Conservation (phyloP, 2,888 invertebrate species). For the Hesperia comma region DNA sequence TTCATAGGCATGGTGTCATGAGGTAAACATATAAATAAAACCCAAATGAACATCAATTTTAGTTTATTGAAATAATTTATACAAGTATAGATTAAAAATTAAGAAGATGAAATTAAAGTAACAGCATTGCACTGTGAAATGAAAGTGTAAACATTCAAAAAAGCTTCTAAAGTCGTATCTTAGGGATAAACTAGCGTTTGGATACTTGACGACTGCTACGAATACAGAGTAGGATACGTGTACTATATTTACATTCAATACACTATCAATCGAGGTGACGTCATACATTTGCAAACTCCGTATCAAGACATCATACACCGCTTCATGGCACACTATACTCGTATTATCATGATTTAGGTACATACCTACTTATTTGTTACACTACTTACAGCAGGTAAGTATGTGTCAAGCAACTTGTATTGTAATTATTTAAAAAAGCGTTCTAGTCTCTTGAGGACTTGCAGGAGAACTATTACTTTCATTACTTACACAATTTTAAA, state of each 20-base stretch:
- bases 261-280: neutral
- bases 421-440: neutral
- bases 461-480: neutral
- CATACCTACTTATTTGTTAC: no score
- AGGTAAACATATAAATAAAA: slow-evolving; percentile 17
- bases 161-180: slow-evolving; percentile 63
- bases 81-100: slow-evolving; percentile 73
- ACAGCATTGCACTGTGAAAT: slow-evolving; percentile 69
- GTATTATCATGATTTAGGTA: no score
- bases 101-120: slow-evolving; percentile 61
- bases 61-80: slow-evolving; percentile 78
- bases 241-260: neutral
- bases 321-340: no score
- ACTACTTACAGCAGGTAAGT: no score
- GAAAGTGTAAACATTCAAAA: slow-evolving; percentile 69
- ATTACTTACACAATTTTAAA: neutral
- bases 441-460: neutral
- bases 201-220: slow-evolving; percentile 39
- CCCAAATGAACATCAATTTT: slow-evolving; percentile 61
- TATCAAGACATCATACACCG: no score
- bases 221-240: neutral
- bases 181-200: slow-evolving; percentile 56
- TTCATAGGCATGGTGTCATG: no score
- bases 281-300: neutral
- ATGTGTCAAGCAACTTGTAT: neutral